Evolutionary conservation across 2,888 invertebrate genomes (phyloP).

Genomic region (Sabatieria punctata): DNA sequence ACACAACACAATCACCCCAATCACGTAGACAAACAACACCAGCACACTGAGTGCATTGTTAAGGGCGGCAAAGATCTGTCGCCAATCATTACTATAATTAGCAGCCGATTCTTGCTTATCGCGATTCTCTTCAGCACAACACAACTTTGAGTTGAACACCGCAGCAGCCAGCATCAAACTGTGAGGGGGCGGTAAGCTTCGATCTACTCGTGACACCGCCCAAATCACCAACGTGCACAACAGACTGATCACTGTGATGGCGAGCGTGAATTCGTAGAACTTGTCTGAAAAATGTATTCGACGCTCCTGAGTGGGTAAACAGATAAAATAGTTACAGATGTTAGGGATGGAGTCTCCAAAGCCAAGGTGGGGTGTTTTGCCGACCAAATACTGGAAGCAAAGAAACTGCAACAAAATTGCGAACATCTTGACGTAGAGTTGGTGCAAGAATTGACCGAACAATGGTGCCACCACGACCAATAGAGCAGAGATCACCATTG

Average conservation of each 20-base stretch:
- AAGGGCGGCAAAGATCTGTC: constrained; percentile 3
- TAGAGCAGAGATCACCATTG: constrained; percentile 21
- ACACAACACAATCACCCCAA: constrained; percentile 4
- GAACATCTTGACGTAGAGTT: constrained; percentile 24
- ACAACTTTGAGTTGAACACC: constrained; percentile 6
- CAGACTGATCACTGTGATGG: constrained; percentile 19
- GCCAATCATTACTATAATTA: constrained; percentile 6
- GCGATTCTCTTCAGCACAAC: constrained; percentile 2
- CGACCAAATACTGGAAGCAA: constrained; percentile 24
- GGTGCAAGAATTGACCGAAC: constrained; percentile 22
- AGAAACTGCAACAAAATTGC: constrained; percentile 24
- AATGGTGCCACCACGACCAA: constrained; percentile 22
- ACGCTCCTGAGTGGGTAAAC: background rate
- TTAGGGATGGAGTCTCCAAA: constrained; percentile 20
- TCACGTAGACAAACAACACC: constrained; percentile 8
- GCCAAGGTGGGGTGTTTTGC: constrained; percentile 21
- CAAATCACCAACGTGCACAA: constrained; percentile 21
- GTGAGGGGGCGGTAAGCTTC: constrained; percentile 20
- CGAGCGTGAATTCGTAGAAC: constrained; percentile 25
- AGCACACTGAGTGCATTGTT: constrained; percentile 6
- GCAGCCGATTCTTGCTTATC: background rate
- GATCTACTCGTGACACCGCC: constrained; percentile 17
- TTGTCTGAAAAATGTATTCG: constrained; percentile 15
- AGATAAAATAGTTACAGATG: constrained; percentile 18
- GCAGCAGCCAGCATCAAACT: constrained; percentile 2